Evolutionary conservation across 2,113 vertebrate species (phyloP).

Genomic region (Hippocampus zosterae): DNA sequence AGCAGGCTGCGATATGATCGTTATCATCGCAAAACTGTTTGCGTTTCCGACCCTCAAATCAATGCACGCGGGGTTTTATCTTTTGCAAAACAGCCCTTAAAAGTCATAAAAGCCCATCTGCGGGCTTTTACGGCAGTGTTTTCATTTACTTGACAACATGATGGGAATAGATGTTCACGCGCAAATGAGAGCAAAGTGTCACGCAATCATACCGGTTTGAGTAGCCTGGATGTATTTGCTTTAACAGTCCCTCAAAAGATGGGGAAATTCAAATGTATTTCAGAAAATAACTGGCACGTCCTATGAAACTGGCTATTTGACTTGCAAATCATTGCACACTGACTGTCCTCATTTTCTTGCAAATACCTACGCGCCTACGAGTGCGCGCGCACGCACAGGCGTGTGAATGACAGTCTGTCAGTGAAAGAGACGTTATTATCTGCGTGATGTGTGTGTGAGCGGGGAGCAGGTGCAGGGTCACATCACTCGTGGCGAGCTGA

Average conservation of each 20-base stretch:
- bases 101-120: conserved; percentile 52
- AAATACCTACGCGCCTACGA: conserved; percentile 3
- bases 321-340: conserved; percentile 57
- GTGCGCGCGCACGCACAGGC: conserved; percentile 13
- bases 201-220: conserved; percentile 58
- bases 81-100: conserved; percentile 24
- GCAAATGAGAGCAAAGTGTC: conserved; percentile 62
- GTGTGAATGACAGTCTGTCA: conserved; percentile 63
- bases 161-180: conserved; percentile 49
- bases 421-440: conserved; percentile 64
- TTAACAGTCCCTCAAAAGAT: conserved; percentile 51
- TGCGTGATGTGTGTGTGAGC: conserved; percentile 43
- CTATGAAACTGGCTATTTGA: conserved; percentile 61
- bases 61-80: conserved; percentile 25
- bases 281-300: conserved; percentile 54
- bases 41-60: conserved; percentile 14
- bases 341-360: conserved; percentile 37
- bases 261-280: conserved; percentile 59
- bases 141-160: conserved; percentile 47
- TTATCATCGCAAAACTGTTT: conserved; percentile 22
- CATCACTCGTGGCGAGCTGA: conserved; percentile 37
- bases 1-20: conserved; percentile 18
- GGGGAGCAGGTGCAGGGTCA: conserved; percentile 47
- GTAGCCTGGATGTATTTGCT: conserved; percentile 54
- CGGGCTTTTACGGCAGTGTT: conserved; percentile 25